Evolutionary conservation across 2,888 invertebrate species (phyloP).

Genomic region (Eupithecia pulchellata): DNA sequence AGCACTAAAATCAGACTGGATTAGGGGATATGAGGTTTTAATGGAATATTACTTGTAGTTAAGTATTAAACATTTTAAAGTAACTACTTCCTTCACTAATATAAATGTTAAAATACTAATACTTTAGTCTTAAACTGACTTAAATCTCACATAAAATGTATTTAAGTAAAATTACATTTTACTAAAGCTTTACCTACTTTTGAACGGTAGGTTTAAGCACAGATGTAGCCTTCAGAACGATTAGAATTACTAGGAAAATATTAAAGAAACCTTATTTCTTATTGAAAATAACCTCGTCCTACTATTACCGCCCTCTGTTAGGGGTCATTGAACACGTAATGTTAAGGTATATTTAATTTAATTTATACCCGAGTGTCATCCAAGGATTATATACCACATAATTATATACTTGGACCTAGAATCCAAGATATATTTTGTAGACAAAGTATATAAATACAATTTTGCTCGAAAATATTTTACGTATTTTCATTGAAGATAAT

Average conservation of each 20-base stretch:
- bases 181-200: not conserved
- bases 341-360: not conserved
- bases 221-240: not conserved
- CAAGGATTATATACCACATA: no score
- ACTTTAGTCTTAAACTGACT: constrained; percentile 1
- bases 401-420: not conserved
- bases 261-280: not conserved
- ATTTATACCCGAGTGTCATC: not conserved
- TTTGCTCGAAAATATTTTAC: not conserved
- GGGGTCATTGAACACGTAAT: not conserved
- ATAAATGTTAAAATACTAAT: not conserved
- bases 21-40: constrained; percentile 11
- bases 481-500: not conserved
- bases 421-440: not conserved
- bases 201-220: not conserved
- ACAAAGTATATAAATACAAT: not conserved
- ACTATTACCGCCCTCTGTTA: not conserved
- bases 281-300: not conserved
- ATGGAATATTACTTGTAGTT: constrained; percentile 12
- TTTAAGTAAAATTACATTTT: not conserved
- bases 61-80: not conserved
- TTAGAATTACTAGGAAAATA: not conserved
- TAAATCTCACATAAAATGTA: not conserved
- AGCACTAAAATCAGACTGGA: constrained; percentile 16
- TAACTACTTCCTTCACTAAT: constrained; percentile 9